These are phyloP conservation scores for Scomber scombrus DNA, from an alignment of 2,113 vertebrate species.

Conservation along the genomic window DNA sequence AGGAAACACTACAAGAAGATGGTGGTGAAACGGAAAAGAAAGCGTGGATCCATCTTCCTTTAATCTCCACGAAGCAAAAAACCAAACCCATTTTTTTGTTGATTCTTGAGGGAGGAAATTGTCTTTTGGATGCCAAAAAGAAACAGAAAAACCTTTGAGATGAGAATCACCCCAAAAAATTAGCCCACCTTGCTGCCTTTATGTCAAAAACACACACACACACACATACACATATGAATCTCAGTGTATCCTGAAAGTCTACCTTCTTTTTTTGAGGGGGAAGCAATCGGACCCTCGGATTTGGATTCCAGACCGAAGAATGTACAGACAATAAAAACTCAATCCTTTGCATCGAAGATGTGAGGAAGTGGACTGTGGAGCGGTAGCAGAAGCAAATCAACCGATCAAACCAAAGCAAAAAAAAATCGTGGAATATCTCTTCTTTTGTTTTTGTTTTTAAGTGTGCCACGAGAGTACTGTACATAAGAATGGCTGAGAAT, in stretches of 20 bases:
- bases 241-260: background rate
- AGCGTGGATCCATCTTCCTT: slow-evolving; percentile 31
- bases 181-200: background rate
- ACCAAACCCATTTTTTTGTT: slow-evolving; percentile 27
- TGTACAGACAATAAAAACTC: slow-evolving; percentile 59
- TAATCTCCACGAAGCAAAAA: slow-evolving; percentile 16
- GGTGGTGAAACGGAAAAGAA: slow-evolving; percentile 14
- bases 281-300: slow-evolving; percentile 30
- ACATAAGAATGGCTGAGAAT: slow-evolving; percentile 55
- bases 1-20: slow-evolving; percentile 1
- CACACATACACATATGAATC: background rate
- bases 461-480: slow-evolving; percentile 62
- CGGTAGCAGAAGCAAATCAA: slow-evolving; percentile 24
- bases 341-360: slow-evolving; percentile 52
- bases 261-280: slow-evolving; percentile 11
- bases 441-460: slow-evolving; percentile 12
- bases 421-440: slow-evolving; percentile 35
- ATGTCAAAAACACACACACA: background rate
- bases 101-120: slow-evolving; percentile 27
- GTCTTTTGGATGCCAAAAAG: slow-evolving; percentile 7
- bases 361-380: slow-evolving; percentile 33
- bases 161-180: background rate
- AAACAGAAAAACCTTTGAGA: background rate
- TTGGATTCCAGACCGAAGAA: slow-evolving; percentile 72
- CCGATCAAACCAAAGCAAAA: slow-evolving; percentile 71